A percentile compares a stretch with the other conserved stretches of the same genome.
Conservation (phyloP, 2,888 invertebrate genomes). For the Orthosia gothica region DNA sequence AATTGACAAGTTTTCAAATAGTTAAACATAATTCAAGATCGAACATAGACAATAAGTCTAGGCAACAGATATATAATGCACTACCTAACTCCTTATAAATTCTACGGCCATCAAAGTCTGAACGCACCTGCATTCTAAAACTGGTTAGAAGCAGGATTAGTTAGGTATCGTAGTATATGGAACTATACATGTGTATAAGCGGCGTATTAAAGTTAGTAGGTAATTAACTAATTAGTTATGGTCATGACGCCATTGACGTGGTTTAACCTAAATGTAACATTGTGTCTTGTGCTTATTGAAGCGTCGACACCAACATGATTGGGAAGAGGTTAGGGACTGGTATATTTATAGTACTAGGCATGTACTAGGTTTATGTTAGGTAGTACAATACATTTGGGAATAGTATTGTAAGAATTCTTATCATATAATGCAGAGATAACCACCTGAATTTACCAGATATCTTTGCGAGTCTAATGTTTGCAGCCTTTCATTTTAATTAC, state of each 20-base stretch:
- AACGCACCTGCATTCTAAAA: slow-evolving; percentile 44
- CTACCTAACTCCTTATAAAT: slow-evolving; percentile 13
- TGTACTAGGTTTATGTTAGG: no score
- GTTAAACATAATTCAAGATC: neutral
- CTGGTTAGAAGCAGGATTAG: slow-evolving; percentile 38
- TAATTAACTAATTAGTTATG: slow-evolving; percentile 1
- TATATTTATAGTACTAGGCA: no score
- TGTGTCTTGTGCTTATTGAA: no score
- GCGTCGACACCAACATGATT: no score
- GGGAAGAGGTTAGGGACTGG: no score
- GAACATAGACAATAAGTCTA: neutral
- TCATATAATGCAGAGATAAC: neutral
- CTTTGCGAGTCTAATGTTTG: neutral
- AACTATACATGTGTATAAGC: neutral
- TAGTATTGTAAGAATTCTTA: no score
- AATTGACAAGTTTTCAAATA: neutral
- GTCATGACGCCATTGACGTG: neutral
- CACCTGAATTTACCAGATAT: neutral
- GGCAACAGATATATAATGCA: neutral
- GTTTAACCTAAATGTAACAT: neutral
- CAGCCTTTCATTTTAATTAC: no score
- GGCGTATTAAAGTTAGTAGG: neutral
- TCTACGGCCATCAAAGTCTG: slow-evolving; percentile 13
- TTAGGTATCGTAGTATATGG: neutral
- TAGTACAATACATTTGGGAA: no score